Conservation (phyloP, 2,888 invertebrate genomes). For the Tanaodytes sp. region DNA sequence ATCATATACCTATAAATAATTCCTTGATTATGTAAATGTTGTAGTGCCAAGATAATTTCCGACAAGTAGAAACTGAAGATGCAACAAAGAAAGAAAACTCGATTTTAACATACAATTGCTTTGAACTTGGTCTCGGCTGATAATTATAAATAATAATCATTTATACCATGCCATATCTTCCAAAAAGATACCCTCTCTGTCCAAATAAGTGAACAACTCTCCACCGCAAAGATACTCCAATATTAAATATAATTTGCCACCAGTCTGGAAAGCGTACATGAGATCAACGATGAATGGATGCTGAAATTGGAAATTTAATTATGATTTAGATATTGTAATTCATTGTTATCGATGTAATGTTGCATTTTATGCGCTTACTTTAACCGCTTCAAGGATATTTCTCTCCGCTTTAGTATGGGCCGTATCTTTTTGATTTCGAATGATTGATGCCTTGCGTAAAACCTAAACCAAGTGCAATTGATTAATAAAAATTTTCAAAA, state of each 20-base stretch:
- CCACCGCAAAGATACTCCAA: slow-evolving; percentile 99
- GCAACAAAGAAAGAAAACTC: too few relatives aligned
- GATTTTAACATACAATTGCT: too few relatives aligned
- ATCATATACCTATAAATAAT: slow-evolving; percentile 92
- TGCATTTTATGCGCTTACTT: slow-evolving; percentile 62
- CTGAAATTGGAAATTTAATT: too few relatives aligned
- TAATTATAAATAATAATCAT: too few relatives aligned
- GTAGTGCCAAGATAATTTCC: slow-evolving; percentile 97
- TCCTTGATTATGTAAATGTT: slow-evolving; percentile 96
- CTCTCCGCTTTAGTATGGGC: slow-evolving; percentile 86
- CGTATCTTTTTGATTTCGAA: slow-evolving; percentile 84
- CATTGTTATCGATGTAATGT: too few relatives aligned
- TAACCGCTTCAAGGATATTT: slow-evolving; percentile 84
- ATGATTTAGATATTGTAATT: too few relatives aligned
- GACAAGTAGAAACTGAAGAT: slow-evolving; percentile 92
- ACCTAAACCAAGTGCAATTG: too few relatives aligned
- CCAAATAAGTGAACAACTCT: slow-evolving; percentile 99
- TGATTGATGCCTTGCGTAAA: slow-evolving; percentile 81
- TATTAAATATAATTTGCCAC: slow-evolving; percentile 98
- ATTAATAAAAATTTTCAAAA: too few relatives aligned
- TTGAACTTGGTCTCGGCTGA: too few relatives aligned
- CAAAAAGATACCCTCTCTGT: slow-evolving; percentile 98
- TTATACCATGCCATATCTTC: slow-evolving; percentile 77
- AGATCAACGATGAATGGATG: slow-evolving; percentile 99
- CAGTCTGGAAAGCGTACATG: slow-evolving; percentile 99